phyloP scores from a whole-genome alignment of 1,140 invertebrate genomes.

The Drosophila nigrodunni region DNA sequence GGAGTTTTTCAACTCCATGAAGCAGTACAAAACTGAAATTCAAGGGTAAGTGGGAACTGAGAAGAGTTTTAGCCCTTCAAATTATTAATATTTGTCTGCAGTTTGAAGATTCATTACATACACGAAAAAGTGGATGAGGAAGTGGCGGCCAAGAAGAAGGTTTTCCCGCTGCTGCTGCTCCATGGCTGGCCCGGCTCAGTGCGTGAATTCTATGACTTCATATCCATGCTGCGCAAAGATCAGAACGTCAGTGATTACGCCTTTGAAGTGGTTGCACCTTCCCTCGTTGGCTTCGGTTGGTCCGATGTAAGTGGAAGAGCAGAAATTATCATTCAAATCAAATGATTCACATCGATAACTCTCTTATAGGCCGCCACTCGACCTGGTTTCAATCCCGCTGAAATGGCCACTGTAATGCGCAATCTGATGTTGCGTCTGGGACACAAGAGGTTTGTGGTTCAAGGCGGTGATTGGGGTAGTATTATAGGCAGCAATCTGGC shows the following conservation, averaged over 20 bases:
- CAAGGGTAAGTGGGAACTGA: conserved; percentile 85
- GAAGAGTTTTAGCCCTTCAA: neutral
- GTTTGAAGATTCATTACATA: conserved; percentile 91
- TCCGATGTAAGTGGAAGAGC: conserved; percentile 87
- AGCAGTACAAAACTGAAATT: conserved; percentile 90
- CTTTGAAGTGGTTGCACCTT: conserved; percentile 92
- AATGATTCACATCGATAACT: conserved; percentile 8
- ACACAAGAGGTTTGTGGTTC: conserved; percentile 90
- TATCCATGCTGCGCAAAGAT: conserved; percentile 88
- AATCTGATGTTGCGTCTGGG: conserved; percentile 94
- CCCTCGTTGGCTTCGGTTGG: conserved; percentile 94
- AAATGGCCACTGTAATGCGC: conserved; percentile 91
- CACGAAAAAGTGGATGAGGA: conserved; percentile 87
- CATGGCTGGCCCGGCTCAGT: conserved; percentile 97
- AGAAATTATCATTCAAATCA: neutral
- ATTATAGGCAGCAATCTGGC: conserved; percentile 87
- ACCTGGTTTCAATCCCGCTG: conserved; percentile 87
- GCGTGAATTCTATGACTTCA: conserved; percentile 93
- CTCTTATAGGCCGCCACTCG: conserved; percentile 83
- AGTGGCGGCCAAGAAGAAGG: conserved; percentile 84
- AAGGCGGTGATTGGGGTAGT: conserved; percentile 94
- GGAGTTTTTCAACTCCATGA: conserved; percentile 88
- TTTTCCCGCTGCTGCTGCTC: conserved; percentile 90
- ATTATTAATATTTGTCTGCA: conserved; percentile 21
- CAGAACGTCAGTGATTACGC: conserved; percentile 87